A percentile compares a stretch with the other conserved stretches of the same genome.
Evolutionary conservation across 1,140 invertebrate species (phyloP).

Genomic region (Bombus terrestris): DNA sequence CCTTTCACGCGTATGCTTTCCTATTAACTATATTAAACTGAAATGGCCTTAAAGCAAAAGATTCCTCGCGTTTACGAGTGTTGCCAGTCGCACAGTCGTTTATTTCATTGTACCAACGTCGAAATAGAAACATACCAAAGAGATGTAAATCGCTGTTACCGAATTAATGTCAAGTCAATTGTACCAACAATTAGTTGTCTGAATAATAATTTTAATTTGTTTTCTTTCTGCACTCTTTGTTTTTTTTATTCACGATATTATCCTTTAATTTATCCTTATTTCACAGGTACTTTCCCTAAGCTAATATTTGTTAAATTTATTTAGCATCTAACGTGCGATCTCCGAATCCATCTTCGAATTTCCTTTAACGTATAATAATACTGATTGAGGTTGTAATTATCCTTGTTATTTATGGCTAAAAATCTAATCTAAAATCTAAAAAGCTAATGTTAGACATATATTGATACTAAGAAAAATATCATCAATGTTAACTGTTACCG

Average conservation of each 20-base stretch:
- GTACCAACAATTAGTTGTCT: too few relatives aligned
- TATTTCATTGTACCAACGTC: not conserved
- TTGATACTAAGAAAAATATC: too few relatives aligned
- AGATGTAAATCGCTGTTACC: not conserved
- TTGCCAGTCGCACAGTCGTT: too few relatives aligned
- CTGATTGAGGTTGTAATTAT: not conserved
- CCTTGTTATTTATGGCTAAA: too few relatives aligned
- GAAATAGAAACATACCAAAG: not conserved
- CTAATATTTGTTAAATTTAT: too few relatives aligned
- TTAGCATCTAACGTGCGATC: not conserved
- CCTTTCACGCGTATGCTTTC: not conserved
- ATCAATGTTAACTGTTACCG: too few relatives aligned
- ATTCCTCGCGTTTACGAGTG: not conserved
- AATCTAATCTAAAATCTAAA: too few relatives aligned
- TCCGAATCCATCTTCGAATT: not conserved
- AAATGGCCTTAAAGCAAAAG: not conserved
- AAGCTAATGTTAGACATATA: too few relatives aligned
- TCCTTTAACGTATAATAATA: not conserved
- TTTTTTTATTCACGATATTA: too few relatives aligned
- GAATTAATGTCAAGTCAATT: not conserved
- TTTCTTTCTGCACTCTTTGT: not conserved
- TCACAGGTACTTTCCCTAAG: not conserved
- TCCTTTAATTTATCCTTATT: not conserved
- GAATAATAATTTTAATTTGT: not conserved
- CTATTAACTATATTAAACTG: not conserved